Evolutionary conservation across 2,113 vertebrate genomes (phyloP).

Genomic region (Caranx melampygus): DNA sequence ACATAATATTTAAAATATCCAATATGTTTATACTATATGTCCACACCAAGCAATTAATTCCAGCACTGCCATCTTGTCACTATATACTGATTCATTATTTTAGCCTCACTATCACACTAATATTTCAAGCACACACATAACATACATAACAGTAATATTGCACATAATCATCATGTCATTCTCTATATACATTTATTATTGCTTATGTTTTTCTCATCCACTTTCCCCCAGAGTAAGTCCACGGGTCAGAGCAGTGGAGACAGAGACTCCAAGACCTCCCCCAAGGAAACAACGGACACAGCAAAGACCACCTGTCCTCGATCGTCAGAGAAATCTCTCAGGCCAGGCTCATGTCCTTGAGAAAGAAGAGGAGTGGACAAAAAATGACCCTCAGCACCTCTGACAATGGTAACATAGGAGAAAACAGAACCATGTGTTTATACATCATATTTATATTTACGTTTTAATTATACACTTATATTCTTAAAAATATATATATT

Average conservation of each 20-base stretch:
- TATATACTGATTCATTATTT: too few species aligned
- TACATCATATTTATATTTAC: neutral
- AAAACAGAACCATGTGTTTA: neutral
- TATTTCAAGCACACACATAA: too few species aligned
- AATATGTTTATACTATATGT: too few species aligned
- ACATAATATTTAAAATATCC: too few species aligned
- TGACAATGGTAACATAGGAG: constrained; percentile 78
- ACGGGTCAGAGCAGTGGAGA: constrained; percentile 73
- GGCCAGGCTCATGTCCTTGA: constrained; percentile 79
- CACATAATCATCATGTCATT: neutral
- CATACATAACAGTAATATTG: neutral
- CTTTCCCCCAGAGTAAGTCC: constrained; percentile 83
- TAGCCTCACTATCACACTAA: too few species aligned
- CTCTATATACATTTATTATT: neutral
- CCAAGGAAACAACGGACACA: constrained; percentile 78
- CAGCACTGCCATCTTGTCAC: too few species aligned
- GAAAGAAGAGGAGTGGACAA: constrained; percentile 79
- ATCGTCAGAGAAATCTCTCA: constrained; percentile 81
- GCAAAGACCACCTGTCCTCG: constrained; percentile 75
- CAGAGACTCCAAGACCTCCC: constrained; percentile 80
- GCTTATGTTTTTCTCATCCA: neutral
- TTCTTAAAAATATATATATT: neutral
- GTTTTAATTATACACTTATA: neutral
- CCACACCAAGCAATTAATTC: too few species aligned
- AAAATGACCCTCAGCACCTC: constrained; percentile 65